Conservation (phyloP, 1,140 invertebrate species). For the Stenopsyche tienmushanensis region DNA sequence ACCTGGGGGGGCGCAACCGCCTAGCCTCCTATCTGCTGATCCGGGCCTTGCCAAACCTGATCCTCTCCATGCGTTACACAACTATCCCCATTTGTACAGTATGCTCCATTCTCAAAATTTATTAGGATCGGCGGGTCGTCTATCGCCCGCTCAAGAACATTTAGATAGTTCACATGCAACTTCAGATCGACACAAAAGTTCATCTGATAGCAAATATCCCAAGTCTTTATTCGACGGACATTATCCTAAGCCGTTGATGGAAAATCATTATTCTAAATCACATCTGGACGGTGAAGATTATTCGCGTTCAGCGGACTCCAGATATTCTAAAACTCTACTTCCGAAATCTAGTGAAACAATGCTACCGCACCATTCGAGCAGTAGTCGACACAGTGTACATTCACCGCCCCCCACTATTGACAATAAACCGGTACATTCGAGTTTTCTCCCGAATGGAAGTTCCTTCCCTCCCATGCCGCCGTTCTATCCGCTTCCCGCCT, state of each 20-base stretch:
- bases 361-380: not conserved
- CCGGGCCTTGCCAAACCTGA: conserved; percentile 48
- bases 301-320: not conserved
- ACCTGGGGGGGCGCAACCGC: conserved; percentile 43
- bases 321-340: not conserved
- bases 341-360: not conserved
- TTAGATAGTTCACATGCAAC: not conserved
- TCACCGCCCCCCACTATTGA: not conserved
- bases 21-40: conserved; percentile 40
- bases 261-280: conserved; percentile 6
- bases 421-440: conserved; percentile 4
- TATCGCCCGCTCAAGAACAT: conserved; percentile 33
- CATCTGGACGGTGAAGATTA: not conserved
- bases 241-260: conserved; percentile 35
- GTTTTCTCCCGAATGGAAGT: conserved; percentile 13
- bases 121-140: conserved; percentile 38
- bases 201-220: conserved; percentile 1
- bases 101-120: conserved; percentile 38
- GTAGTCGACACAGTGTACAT: not conserved
- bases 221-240: conserved; percentile 32
- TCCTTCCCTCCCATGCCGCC: conserved; percentile 15
- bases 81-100: conserved; percentile 13
- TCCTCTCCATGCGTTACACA: conserved; percentile 4
- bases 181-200: not conserved
- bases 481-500: conserved; percentile 14